Evolutionary conservation across 1,140 invertebrate genomes (phyloP), one percentile per base, ranked within the genome.

Genomic region (Drosophila malerkotliana): DNA sequence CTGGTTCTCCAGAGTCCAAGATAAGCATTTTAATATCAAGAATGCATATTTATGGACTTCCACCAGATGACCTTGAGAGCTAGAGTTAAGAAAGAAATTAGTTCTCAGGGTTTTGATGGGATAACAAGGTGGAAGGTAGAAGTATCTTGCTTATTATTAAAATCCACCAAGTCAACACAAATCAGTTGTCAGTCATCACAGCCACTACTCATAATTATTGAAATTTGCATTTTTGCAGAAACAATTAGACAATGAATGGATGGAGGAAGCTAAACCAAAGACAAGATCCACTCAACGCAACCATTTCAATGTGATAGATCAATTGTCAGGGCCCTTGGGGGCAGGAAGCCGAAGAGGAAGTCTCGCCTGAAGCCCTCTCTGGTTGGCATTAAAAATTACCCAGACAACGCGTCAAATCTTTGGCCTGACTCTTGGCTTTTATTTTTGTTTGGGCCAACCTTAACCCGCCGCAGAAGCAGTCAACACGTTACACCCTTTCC

Each of bases 401-500:
- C 48, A 75, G 71, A 58, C 60, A 75, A 56, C 48, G 39, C 71
- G 21, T 85, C 78, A 85, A 87, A 85, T 82, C 69, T 81, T 77
- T 55, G 67, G 74, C 61, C 64, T 87, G 77, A 87, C 78, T 77
- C 76, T 78, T 52, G 55, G 53, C 14, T 54, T 28, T 37, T 37
- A 37, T 37, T 37, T 37, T 37, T 37, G 34, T 59, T 53, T 28
- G 45, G 47, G 37, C 34, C 41, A 30, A 64, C 24, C 47, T 28
- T 44, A 64, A 30, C 63, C 47, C 26, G 48, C 63, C 48, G 59
- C 21, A 44, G 41, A 14, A n/a, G 41, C 10, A 67, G 63, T 67
- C 63, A 64, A 64, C 63, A 64, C 63, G 14, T 67, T 51, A 14
- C 26, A 21, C n/a, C 63, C 47, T 67, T 47, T 10, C 44, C 47